Conservation (phyloP, 2,113 vertebrate species). For the Cynopterus brachyotis region DNA sequence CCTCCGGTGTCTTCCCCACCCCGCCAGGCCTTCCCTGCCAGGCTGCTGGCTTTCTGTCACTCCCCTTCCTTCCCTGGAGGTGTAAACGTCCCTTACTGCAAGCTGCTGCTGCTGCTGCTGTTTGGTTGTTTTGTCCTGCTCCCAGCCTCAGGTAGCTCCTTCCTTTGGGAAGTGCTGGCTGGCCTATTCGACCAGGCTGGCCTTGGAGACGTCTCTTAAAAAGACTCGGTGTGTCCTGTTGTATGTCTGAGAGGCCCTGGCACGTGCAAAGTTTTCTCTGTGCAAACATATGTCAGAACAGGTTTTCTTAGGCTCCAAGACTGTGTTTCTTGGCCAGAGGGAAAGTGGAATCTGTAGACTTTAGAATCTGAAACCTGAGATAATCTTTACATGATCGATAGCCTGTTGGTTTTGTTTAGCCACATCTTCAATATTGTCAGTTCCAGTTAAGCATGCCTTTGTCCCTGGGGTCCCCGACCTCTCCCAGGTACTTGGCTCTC, state of each 20-base stretch:
- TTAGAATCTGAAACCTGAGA: constrained; percentile 61
- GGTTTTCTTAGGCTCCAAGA: constrained; percentile 64
- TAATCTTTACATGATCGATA: constrained; percentile 53
- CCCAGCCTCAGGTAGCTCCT: neutral
- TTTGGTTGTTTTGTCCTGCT: neutral
- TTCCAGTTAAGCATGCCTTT: neutral
- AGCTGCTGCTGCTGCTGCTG: neutral
- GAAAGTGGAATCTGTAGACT: constrained; percentile 28
- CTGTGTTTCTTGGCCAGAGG: constrained; percentile 69
- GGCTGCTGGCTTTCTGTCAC: neutral
- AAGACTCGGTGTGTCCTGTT: constrained; percentile 4
- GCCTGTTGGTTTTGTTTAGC: constrained; percentile 48
- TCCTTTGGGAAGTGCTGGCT: constrained; percentile 10
- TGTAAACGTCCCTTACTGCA: too few species aligned
- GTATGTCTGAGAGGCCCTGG: constrained; percentile 46
- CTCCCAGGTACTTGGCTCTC: neutral
- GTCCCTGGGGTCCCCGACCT: neutral
- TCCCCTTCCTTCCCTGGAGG: neutral
- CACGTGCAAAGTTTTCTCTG: constrained; percentile 43
- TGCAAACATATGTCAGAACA: constrained; percentile 52
- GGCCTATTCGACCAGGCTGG: neutral
- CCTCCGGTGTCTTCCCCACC: neutral
- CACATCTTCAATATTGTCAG: constrained; percentile 41
- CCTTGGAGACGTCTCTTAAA: constrained; percentile 31
- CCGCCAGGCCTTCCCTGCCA: neutral